Percentiles rank a stretch among this genome's conserved stretches.
phyloP scores from a whole-genome alignment of 2,888 invertebrate genomes.

The Microplitis deprimator region DNA sequence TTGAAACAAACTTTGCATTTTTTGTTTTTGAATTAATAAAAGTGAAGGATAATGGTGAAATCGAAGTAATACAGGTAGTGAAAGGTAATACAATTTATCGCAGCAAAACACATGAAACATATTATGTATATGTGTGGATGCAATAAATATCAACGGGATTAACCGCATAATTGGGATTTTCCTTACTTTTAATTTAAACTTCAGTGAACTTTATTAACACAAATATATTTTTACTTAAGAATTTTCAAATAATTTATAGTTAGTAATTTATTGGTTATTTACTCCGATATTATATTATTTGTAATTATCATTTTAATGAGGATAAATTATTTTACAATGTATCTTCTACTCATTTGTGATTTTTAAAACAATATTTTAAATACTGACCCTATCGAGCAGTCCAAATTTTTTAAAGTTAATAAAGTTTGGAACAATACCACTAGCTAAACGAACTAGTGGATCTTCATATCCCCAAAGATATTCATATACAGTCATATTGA shows the following conservation, averaged over 20 bases:
- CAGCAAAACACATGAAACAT: slow-evolving; percentile 25
- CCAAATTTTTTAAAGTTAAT: slow-evolving; percentile 88
- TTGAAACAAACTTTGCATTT: slow-evolving; percentile 14
- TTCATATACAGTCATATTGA: slow-evolving; percentile 78
- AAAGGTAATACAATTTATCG: slow-evolving; percentile 32
- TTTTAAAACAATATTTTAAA: slow-evolving; percentile 7
- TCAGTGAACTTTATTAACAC: slow-evolving; percentile 12
- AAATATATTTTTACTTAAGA: not conserved
- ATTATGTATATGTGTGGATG: slow-evolving; percentile 10
- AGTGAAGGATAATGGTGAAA: slow-evolving; percentile 29
- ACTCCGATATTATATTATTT: not conserved
- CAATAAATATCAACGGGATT: slow-evolving; percentile 25
- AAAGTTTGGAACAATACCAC: slow-evolving; percentile 82
- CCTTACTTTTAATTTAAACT: slow-evolving; percentile 8
- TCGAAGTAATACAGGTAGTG: slow-evolving; percentile 31
- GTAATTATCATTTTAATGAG: not conserved
- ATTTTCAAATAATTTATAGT: too few relatives aligned
- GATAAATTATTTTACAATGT: not conserved
- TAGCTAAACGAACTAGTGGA: slow-evolving; percentile 79
- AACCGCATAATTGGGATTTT: slow-evolving; percentile 36
- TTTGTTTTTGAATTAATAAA: slow-evolving; percentile 27
- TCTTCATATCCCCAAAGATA: slow-evolving; percentile 90
- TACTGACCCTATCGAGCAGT: slow-evolving; percentile 83
- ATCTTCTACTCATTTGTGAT: not conserved
- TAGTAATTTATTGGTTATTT: too few relatives aligned